Conservation (phyloP, 1,140 invertebrate genomes). For the Aphelenchoides avenae region DNA sequence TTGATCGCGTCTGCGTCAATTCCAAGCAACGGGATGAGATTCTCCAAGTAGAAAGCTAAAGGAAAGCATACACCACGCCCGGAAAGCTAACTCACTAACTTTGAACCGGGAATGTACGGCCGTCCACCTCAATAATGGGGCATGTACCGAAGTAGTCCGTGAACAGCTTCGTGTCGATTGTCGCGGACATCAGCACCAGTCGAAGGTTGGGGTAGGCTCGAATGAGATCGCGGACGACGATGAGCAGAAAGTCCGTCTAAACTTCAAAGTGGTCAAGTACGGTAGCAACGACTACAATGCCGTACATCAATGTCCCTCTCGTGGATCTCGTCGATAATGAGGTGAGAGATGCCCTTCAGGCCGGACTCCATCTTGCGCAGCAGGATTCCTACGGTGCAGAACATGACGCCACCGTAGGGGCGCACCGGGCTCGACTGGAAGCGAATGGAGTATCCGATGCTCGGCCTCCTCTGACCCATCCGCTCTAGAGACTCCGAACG, state of each 20-base stretch:
- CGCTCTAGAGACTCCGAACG: too few relatives aligned
- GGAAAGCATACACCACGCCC: neutral
- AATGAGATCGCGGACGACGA: conserved; percentile 64
- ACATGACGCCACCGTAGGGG: conserved; percentile 72
- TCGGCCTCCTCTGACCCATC: conserved; percentile 50
- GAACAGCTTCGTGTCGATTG: conserved; percentile 62
- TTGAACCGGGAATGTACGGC: conserved; percentile 61
- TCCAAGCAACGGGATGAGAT: conserved; percentile 45
- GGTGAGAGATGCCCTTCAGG: conserved; percentile 66
- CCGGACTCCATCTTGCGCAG: conserved; percentile 63
- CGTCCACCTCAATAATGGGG: conserved; percentile 61
- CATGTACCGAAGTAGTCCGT: conserved; percentile 61
- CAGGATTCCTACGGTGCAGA: conserved; percentile 73
- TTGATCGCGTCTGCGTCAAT: conserved; percentile 30
- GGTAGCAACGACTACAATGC: too few relatives aligned
- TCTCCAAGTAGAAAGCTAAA: conserved; percentile 52
- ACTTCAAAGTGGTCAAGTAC: conserved; percentile 29
- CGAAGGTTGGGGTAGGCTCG: conserved; percentile 60
- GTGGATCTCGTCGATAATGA: conserved; percentile 75
- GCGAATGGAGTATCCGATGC: conserved; percentile 72
- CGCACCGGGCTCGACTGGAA: conserved; percentile 74
- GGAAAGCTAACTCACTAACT: conserved; percentile 44
- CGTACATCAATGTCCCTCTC: conserved; percentile 72
- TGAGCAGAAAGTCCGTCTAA: conserved; percentile 64
- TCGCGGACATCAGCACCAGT: conserved; percentile 64